Percentiles rank a stretch among this genome's conserved stretches.
These are phyloP conservation scores for Chionis minor DNA, from an alignment of 2,113 vertebrate genomes.

Conservation along the genomic window DNA sequence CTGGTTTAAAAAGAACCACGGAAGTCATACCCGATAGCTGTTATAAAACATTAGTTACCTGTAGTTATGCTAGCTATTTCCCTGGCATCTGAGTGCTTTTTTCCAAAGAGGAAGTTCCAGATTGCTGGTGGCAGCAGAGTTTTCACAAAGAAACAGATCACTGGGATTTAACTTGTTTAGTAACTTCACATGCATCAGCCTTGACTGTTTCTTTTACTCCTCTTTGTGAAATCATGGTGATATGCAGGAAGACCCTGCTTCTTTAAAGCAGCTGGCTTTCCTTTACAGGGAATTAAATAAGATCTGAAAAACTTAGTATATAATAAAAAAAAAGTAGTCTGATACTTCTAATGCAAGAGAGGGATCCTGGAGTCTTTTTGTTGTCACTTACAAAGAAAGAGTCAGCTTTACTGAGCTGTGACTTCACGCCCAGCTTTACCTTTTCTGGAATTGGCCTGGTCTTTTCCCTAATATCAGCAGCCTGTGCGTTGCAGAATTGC, in stretches of 20 bases:
- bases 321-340: not conserved
- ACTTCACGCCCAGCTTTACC: not conserved
- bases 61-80: not conserved
- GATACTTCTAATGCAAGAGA: not conserved
- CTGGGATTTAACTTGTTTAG: not conserved
- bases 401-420: not conserved
- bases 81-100: accelerated
- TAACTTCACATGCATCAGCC: not conserved
- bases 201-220: not conserved
- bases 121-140: not conserved
- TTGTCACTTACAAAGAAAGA: not conserved
- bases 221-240: not conserved
- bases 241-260: not conserved
- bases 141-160: not conserved
- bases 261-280: not conserved
- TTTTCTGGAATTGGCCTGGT: not conserved
- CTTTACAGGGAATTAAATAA: not conserved
- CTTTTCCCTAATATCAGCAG: not conserved
- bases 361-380: not conserved
- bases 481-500: not conserved
- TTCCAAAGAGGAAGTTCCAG: not conserved
- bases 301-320: not conserved
- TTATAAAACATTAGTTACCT: not conserved
- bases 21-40: not conserved
- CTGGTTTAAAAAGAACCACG: not conserved